Percentiles rank a stretch among this genome's conserved stretches.
Conservation (phyloP, 2,888 invertebrate genomes). For the Papilio demoleus region DNA sequence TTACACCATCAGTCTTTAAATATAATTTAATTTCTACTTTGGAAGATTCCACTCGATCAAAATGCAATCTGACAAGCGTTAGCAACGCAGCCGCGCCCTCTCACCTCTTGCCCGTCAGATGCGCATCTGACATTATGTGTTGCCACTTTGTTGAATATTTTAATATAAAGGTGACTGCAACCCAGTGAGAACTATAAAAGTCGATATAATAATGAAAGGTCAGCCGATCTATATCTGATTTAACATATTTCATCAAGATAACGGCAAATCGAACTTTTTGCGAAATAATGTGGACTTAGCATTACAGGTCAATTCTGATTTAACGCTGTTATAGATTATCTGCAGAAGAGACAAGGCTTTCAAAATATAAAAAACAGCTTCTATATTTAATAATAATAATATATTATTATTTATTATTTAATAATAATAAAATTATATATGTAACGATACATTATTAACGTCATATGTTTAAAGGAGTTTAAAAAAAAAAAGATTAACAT, state of each 20-base stretch:
- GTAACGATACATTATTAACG: neutral
- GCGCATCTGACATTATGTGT: neutral
- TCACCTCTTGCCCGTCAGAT: conserved; percentile 39
- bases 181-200: neutral
- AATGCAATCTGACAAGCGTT: conserved; percentile 43
- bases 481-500: no score
- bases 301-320: no score
- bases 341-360: neutral
- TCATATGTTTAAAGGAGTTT: neutral
- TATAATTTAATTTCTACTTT: conserved; percentile 10
- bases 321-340: neutral
- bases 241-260: no score
- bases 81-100: conserved; percentile 47
- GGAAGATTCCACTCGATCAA: conserved; percentile 29
- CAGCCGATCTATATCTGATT: no score
- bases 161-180: no score
- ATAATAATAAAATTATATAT: no score
- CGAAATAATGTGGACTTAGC: no score
- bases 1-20: conserved; percentile 2
- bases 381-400: no score
- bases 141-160: conserved; percentile 1
- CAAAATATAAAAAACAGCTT: neutral
- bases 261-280: no score
- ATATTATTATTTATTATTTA: no score
- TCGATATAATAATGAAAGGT: neutral